These are phyloP conservation scores for Heterochromis multidens DNA, from an alignment of 2,113 vertebrate genomes.

Conservation along the genomic window DNA sequence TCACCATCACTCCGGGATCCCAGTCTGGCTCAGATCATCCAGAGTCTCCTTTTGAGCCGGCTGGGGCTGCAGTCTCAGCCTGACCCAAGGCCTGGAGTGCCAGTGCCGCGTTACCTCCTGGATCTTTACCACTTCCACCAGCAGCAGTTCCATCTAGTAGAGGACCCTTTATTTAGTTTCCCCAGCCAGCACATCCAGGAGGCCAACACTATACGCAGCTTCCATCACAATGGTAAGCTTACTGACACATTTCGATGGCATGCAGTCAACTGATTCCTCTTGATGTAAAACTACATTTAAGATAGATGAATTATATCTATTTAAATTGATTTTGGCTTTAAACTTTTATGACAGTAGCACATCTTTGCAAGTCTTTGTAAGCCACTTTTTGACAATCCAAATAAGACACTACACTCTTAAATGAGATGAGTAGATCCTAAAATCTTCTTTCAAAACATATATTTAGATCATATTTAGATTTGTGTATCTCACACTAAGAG, in stretches of 20 bases:
- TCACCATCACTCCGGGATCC: conserved; percentile 39
- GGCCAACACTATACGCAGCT: conserved; percentile 80
- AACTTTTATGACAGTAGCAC: background rate
- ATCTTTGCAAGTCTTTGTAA: background rate
- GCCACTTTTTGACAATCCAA: background rate
- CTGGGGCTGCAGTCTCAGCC: conserved; percentile 74
- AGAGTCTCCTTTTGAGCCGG: conserved; percentile 65
- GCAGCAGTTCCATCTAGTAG: conserved; percentile 75
- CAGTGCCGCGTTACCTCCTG: conserved; percentile 76
- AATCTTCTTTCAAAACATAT: background rate
- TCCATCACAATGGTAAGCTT: conserved; percentile 76
- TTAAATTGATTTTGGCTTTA: background rate
- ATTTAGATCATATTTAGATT: background rate
- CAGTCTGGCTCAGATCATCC: conserved; percentile 69
- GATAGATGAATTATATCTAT: background rate
- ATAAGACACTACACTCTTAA: background rate
- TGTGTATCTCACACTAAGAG: background rate
- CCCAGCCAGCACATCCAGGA: conserved; percentile 74
- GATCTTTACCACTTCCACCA: conserved; percentile 80
- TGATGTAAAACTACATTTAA: background rate
- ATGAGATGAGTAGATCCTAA: background rate
- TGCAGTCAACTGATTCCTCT: background rate
- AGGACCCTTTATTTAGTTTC: conserved; percentile 74
- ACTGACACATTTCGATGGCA: background rate
- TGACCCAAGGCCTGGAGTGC: conserved; percentile 65